Evolutionary conservation across 2,888 invertebrate species (phyloP), one percentile per base, ranked within the genome.

Genomic region (Gymnocheta viridis): DNA sequence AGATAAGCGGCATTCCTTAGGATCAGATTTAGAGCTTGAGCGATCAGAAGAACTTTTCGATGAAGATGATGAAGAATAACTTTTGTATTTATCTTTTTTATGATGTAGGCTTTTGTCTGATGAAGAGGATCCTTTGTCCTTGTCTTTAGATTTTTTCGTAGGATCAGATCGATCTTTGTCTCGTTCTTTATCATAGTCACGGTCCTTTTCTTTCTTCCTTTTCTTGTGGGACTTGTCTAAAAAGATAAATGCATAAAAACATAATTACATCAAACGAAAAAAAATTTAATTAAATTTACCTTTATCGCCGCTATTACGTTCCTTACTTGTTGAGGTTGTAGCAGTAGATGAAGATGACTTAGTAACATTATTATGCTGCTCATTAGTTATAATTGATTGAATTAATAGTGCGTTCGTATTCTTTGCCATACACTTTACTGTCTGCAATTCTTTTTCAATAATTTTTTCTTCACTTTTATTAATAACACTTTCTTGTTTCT

Each of bases 161-260:
- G 44, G 0, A 38, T 85, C 81, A 54, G 70, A 41, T 70, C 86
- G 69, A 56, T 85, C 64, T 78, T 74, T 76, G 44, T 86, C 73
- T n/a, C 85, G 54, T 41, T 86, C 69, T 64, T 56, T 79, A 12
- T 84, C 85, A n/a, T 74, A 49, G 12, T 86, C 66, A 4, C 79
- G 89, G 83, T 92, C 90, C 85, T 90, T 91, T 85, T 91, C 91
- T 88, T 91, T 92, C 85, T 91, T 92, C 87, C 91, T 92, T 86
- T 91, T 91, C 81, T 91, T 91, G 78, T 91, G 91, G 85, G 89
- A 89, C 85, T 89, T 89, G 35, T 90, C 89, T 80, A 82, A 78
- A 86, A 67, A 29, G 6, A 32, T 2, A 35, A 29, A 64, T 66
- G 19, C 56, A 49, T 49, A 29, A 44, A 3, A 49, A 77, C 12